Conservation (phyloP, 1,140 invertebrate genomes). For the Diplogasteroides magnus region DNA sequence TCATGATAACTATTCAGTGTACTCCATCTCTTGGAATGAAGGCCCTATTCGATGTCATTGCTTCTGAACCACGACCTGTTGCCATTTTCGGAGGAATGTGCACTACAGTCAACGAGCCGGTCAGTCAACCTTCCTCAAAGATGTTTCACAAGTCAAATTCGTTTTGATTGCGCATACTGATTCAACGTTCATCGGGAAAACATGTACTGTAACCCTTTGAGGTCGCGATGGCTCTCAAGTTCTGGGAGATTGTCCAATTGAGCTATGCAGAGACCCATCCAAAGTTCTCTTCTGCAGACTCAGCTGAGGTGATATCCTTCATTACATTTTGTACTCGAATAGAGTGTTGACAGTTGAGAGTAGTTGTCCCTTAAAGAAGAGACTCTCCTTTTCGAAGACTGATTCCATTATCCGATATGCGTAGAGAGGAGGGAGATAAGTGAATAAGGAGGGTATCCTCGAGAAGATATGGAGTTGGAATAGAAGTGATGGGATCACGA, state of each 20-base stretch:
- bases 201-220: no score
- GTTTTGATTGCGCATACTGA: no score
- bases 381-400: conserved; percentile 16
- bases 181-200: no score
- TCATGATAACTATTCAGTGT: conserved; percentile 72
- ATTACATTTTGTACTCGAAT: no score
- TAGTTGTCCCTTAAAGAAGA: conserved; percentile 3
- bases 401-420: conserved; percentile 2
- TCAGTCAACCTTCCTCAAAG: no score
- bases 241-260: conserved; percentile 89
- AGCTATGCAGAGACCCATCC: conserved; percentile 97
- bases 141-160: no score
- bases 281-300: conserved; percentile 91
- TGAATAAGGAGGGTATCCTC: not conserved
- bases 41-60: conserved; percentile 97
- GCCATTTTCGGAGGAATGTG: conserved; percentile 94
- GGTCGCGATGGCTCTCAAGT: conserved; percentile 91
- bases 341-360: conserved; percentile 5
- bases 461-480: no score
- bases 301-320: conserved; percentile 68
- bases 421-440: not conserved
- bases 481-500: no score
- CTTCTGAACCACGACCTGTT: conserved; percentile 76
- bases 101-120: conserved; percentile 86
- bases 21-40: conserved; percentile 95